Conservation (phyloP, 2,113 vertebrate species). For the Euleptes europaea region DNA sequence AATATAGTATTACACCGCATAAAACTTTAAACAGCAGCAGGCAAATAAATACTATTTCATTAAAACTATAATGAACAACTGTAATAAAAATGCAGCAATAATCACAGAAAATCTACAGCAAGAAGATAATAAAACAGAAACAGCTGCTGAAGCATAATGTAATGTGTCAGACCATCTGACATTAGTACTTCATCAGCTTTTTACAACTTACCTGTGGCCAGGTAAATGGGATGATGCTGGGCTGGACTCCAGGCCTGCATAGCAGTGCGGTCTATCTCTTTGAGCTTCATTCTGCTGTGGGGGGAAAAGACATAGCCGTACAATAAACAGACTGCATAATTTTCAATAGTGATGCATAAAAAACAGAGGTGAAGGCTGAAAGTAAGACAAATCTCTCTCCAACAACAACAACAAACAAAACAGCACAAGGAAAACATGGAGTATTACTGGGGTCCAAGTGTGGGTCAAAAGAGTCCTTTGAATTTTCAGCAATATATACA, state of each 20-base stretch:
- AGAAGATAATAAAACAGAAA: no score
- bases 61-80: no score
- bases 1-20: no score
- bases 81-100: no score
- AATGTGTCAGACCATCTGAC: no score
- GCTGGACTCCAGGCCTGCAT: slow-evolving; percentile 96
- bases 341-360: background rate
- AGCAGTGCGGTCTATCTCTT: slow-evolving; percentile 92
- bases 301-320: background rate
- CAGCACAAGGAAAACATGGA: background rate
- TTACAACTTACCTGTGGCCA: slow-evolving; percentile 87
- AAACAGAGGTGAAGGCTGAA: background rate
- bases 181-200: background rate
- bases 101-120: no score
- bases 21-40: no score
- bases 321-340: rapidly evolving
- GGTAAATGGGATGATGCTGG: slow-evolving; percentile 91
- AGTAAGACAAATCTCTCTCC: background rate
- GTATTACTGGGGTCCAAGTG: background rate
- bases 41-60: no score
- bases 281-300: slow-evolving; percentile 93
- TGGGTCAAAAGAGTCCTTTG: background rate
- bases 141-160: no score
- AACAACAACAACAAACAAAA: background rate
- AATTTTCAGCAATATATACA: background rate